These are phyloP conservation scores for Peromyscus melanophrys DNA, from an alignment of 2,797 vertebrate species.

Conservation along the genomic window DNA sequence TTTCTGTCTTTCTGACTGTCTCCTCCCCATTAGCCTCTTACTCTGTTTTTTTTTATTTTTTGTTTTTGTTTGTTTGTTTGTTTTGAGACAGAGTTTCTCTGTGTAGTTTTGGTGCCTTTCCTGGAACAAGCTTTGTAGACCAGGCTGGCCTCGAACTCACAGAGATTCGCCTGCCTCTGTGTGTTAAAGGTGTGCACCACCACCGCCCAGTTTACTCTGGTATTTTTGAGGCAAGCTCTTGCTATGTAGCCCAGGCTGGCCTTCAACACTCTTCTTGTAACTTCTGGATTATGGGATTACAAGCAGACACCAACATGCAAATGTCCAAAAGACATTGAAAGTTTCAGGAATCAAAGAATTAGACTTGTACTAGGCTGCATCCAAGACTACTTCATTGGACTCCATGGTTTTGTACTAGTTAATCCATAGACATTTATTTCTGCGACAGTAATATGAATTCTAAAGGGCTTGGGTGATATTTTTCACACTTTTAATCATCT, in stretches of 20 bases:
- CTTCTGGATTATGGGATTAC: not conserved
- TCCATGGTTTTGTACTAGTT: not conserved
- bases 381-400: not conserved
- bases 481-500: not conserved
- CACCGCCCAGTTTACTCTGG: not conserved
- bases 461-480: not conserved
- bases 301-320: not conserved
- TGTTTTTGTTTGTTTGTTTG: too few species aligned
- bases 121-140: too few species aligned
- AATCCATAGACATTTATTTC: not conserved
- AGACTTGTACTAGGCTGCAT: not conserved
- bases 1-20: not conserved
- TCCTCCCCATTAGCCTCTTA: not conserved
- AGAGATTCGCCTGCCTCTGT: too few species aligned
- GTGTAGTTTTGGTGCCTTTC: too few species aligned
- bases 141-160: too few species aligned
- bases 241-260: not conserved
- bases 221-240: not conserved
- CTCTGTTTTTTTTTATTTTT: not conserved
- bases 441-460: not conserved
- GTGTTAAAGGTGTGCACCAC: too few species aligned
- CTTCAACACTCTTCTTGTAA: not conserved
- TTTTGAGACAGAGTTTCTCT: too few species aligned
- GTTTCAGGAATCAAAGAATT: conserved; percentile 36
- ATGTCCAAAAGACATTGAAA: not conserved